Evolutionary conservation across 2,888 invertebrate genomes (phyloP), one percentile per base, ranked within the genome.

Genomic region (Matsumyia berberina): DNA sequence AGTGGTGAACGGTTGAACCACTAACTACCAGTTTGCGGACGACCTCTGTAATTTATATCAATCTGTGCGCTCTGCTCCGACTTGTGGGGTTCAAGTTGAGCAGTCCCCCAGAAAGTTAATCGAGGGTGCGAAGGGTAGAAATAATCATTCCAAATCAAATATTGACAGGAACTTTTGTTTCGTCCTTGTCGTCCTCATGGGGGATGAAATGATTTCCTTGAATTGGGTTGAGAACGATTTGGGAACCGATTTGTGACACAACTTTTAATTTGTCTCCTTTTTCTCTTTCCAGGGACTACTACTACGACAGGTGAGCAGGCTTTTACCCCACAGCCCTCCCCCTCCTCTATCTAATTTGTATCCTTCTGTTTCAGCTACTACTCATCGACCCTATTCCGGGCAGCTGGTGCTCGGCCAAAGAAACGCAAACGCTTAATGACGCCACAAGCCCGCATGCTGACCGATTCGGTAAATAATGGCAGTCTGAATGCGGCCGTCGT

Each of bases 241-340:
- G 19, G 9, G 12, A 55, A 67, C n/a, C 19, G 24, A 35, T 33
- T 60, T 19, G 9, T 33, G 19, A 17, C 9, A 46, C 35, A 51
- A 17, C 15, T 69, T 55, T 74, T 58, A 69, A 81, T 60, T 33
- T 12, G 49, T 85, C 49, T 76, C 58, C 86, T 87, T 88, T 88
- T 90, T 87, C 88, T 86, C 87, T 87, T 92, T 91, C 67, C 92
- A 93, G 93, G 93, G 93, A 93, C 89, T 93, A 93, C 90, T 93
- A 93, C 90, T 93, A 93, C 88, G 93, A 93, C 90, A 93, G 92
- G 93, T 92, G 89, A 90, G 92, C 88, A 44, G 31, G 12, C 33
- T 11, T 44, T 19, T 11, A 0, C 15, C 8, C n/a, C 6, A 15
- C 19, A 7, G 15, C 33, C 33, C 24, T 3, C 19, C 5, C 6